Conservation (phyloP, 2,113 vertebrate genomes). For the Xiphorhynchus elegans region DNA sequence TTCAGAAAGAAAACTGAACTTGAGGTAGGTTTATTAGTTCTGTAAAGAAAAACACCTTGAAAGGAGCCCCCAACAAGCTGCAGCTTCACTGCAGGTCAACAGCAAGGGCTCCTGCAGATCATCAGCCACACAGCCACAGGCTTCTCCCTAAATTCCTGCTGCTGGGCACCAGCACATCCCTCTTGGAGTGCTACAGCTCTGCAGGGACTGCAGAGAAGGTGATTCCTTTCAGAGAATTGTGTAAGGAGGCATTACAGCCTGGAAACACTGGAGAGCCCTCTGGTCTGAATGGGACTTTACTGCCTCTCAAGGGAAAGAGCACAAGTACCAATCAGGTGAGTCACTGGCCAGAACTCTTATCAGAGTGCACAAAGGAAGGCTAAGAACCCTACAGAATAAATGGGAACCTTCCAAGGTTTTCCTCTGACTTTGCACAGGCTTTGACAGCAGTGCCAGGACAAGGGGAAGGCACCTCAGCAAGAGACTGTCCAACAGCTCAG, state of each 20-base stretch:
- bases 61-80: background rate
- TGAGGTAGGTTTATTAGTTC: background rate
- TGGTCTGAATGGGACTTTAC: background rate
- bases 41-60: background rate
- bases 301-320: background rate
- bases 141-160: background rate
- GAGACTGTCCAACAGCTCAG: background rate
- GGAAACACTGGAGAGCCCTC: background rate
- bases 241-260: background rate
- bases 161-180: background rate
- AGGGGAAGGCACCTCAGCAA: background rate
- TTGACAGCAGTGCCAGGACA: background rate
- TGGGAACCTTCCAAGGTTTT: background rate
- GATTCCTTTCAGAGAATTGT: background rate
- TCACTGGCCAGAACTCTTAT: background rate
- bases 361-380: background rate
- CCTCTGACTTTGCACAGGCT: background rate
- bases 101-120: background rate
- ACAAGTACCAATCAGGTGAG: background rate
- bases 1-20: background rate
- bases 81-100: background rate
- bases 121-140: background rate
- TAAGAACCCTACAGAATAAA: background rate
- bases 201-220: background rate
- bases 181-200: background rate